A percentile compares a stretch with the other conserved stretches of the same genome.
These are phyloP conservation scores for Yponomeuta cagnagella DNA, from an alignment of 2,888 invertebrate genomes.

Conservation along the genomic window DNA sequence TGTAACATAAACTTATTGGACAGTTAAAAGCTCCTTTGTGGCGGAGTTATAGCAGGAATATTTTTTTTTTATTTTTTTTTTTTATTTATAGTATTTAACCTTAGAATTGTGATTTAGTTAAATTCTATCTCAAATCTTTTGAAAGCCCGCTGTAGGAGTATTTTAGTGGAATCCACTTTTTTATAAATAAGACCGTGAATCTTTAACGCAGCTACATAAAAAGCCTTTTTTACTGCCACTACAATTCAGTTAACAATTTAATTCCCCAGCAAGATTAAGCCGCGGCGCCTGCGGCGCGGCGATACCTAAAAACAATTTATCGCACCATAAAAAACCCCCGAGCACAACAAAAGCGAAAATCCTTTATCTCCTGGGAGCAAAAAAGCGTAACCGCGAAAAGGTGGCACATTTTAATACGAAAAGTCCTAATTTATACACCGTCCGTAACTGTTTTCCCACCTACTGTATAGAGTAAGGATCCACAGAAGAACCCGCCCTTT, in stretches of 20 bases:
- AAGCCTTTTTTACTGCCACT: not conserved
- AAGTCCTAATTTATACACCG: conserved; percentile 18
- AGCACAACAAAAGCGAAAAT: conserved; percentile 8
- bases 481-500: too few species aligned
- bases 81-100: too few species aligned
- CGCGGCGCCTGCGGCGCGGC: not conserved
- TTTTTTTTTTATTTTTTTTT: too few species aligned
- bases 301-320: conserved; percentile 6
- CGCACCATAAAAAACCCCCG: conserved; percentile 4
- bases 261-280: conserved; percentile 2
- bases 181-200: too few species aligned
- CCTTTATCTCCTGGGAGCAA: conserved; percentile 14
- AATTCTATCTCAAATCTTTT: too few species aligned
- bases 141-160: too few species aligned
- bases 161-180: too few species aligned
- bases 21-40: too few species aligned
- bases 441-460: conserved; percentile 6
- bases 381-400: conserved; percentile 14
- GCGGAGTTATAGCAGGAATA: too few species aligned
- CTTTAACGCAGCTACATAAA: too few species aligned
- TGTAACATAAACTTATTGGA: too few species aligned
- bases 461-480: not conserved
- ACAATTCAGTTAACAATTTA: not conserved
- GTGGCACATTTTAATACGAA: conserved; percentile 16
- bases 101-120: too few species aligned